These are phyloP conservation scores for Bothrops jararaca DNA, from an alignment of 2,113 vertebrate genomes.

Conservation along the genomic window DNA sequence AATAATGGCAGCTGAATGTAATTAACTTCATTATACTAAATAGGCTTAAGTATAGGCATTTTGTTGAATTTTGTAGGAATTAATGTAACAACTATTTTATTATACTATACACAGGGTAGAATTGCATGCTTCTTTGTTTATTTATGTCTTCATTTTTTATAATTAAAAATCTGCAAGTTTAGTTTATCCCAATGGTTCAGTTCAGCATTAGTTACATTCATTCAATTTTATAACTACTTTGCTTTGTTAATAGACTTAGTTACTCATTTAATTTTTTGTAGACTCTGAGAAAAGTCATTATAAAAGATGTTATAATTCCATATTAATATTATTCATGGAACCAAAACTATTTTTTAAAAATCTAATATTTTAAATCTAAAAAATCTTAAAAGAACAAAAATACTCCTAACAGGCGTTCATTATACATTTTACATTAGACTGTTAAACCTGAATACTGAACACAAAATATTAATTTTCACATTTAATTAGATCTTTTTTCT, in stretches of 20 bases:
- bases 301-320: background rate
- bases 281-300: slow-evolving; percentile 1
- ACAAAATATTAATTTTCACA: background rate
- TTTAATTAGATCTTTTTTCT: background rate
- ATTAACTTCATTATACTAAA: background rate
- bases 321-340: background rate
- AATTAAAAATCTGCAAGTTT: slow-evolving; percentile 11
- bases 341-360: background rate
- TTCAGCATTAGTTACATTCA: background rate
- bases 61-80: background rate
- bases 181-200: background rate
- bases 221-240: background rate
- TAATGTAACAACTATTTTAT: background rate
- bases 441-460: slow-evolving; percentile 2
- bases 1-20: background rate
- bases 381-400: background rate
- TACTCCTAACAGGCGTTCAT: slow-evolving; percentile 1
- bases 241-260: slow-evolving; percentile 2
- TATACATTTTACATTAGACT: background rate
- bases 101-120: background rate
- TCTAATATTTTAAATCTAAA: background rate
- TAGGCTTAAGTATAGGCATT: background rate
- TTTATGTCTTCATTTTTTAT: background rate
- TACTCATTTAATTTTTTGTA: background rate
- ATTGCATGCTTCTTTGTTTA: background rate